Percentiles rank a stretch among this genome's conserved stretches.
phyloP scores from a whole-genome alignment of 1,140 invertebrate genomes.

The Vanessa tameamea region DNA sequence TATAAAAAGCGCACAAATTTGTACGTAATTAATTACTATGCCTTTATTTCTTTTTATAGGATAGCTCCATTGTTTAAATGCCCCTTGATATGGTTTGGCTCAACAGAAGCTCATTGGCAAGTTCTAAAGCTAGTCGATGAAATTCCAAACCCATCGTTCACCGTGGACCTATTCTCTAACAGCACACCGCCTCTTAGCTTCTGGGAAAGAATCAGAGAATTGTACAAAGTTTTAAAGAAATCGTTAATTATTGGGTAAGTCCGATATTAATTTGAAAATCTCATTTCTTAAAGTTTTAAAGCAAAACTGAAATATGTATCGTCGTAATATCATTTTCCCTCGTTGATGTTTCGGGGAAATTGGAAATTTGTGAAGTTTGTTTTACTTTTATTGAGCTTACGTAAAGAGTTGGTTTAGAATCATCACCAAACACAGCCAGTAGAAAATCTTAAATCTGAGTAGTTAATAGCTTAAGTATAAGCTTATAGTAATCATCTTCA shows the following conservation, averaged over 20 bases:
- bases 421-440: too few relatives aligned
- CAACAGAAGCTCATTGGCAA: slow-evolving; percentile 60
- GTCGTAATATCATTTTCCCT: too few relatives aligned
- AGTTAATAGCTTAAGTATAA: too few relatives aligned
- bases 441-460: too few relatives aligned
- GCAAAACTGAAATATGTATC: background rate
- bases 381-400: too few relatives aligned
- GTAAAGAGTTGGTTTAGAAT: too few relatives aligned
- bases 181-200: slow-evolving; percentile 46
- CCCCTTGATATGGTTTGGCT: slow-evolving; percentile 56
- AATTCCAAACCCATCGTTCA: slow-evolving; percentile 54
- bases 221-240: slow-evolving; percentile 49
- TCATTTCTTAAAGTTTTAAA: background rate
- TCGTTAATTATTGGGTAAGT: slow-evolving; percentile 42
- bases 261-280: background rate
- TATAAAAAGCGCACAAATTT: too few relatives aligned
- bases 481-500: too few relatives aligned
- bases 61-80: slow-evolving; percentile 55
- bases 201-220: slow-evolving; percentile 43
- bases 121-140: slow-evolving; percentile 52
- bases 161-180: slow-evolving; percentile 49
- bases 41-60: slow-evolving; percentile 41
- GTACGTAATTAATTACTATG: too few relatives aligned
- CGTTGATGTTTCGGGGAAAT: background rate
- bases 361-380: background rate